Percentiles rank a stretch among this genome's conserved stretches.
phyloP scores from a whole-genome alignment of 2,888 invertebrate genomes.

The Lutraria lutraria region DNA sequence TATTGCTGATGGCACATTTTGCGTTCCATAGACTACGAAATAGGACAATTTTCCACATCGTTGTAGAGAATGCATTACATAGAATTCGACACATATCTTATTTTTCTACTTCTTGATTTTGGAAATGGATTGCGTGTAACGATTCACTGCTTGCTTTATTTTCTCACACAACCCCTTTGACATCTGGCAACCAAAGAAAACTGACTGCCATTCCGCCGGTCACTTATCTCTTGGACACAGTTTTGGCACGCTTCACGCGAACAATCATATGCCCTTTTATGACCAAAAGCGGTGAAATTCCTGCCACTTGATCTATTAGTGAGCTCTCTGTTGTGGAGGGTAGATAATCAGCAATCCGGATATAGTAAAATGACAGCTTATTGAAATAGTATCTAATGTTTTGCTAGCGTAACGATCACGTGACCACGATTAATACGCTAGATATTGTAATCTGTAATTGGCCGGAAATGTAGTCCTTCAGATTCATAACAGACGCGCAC shows the following conservation, averaged over 20 bases:
- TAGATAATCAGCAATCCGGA: slow-evolving; percentile 63
- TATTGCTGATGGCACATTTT: no score
- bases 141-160: neutral
- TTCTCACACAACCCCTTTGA: neutral
- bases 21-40: no score
- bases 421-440: slow-evolving; percentile 68
- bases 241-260: slow-evolving; percentile 37
- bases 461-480: slow-evolving; percentile 71
- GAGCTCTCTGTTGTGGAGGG: slow-evolving; percentile 40
- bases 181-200: slow-evolving; percentile 18
- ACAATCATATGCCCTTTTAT: slow-evolving; percentile 53
- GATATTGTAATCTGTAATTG: slow-evolving; percentile 73
- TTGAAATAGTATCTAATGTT: slow-evolving; percentile 72
- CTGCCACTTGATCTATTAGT: slow-evolving; percentile 32
- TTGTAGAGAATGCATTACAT: no score
- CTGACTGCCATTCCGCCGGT: neutral
- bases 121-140: slow-evolving; percentile 11
- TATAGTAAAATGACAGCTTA: slow-evolving; percentile 70
- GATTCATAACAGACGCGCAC: slow-evolving; percentile 64
- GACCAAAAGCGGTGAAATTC: slow-evolving; percentile 51
- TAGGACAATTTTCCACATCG: no score
- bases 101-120: neutral
- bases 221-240: slow-evolving; percentile 31
- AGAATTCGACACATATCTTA: no score
- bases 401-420: slow-evolving; percentile 67